A percentile compares a stretch with the other conserved stretches of the same genome.
Evolutionary conservation across 2,888 invertebrate genomes (phyloP).

Genomic region (Ochlodes sylvanus): DNA sequence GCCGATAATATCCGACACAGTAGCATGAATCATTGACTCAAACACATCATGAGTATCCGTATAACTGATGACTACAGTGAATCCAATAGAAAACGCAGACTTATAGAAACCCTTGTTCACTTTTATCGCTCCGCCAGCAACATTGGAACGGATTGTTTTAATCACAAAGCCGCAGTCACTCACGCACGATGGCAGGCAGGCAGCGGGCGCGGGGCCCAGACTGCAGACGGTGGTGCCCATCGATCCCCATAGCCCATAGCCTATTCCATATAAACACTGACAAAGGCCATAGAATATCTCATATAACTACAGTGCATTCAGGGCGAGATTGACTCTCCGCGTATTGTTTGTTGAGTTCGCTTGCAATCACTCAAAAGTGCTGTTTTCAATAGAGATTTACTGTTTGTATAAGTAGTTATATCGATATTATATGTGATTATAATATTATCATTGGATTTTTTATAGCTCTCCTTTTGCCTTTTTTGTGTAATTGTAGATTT

Average conservation of each 20-base stretch:
- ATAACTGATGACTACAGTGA: background rate
- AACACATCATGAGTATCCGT: too few species aligned
- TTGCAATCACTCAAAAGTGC: constrained; percentile 82
- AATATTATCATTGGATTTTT: too few species aligned
- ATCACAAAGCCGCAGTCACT: constrained; percentile 32
- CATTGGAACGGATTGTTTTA: constrained; percentile 17
- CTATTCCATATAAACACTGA: constrained; percentile 54
- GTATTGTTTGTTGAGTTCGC: constrained; percentile 77
- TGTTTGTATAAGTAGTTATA: background rate
- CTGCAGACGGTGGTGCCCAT: constrained; percentile 50
- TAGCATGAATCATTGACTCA: too few species aligned
- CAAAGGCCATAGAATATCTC: constrained; percentile 51
- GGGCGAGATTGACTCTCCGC: constrained; percentile 72
- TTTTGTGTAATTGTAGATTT: too few species aligned
- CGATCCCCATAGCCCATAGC: constrained; percentile 49
- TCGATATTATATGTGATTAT: constrained; percentile 1
- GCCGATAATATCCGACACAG: too few species aligned
- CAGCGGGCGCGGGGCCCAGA: too few species aligned
- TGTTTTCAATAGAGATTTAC: constrained; percentile 57
- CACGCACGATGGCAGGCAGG: constrained; percentile 7
- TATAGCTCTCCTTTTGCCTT: too few species aligned
- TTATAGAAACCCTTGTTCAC: background rate
- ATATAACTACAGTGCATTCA: constrained; percentile 53
- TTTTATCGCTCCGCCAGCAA: constrained; percentile 6
- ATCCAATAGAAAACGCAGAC: background rate